Base-by-base conservation (phyloP, 2,797 vertebrate species). In the Potorous gilbertii region DNA sequence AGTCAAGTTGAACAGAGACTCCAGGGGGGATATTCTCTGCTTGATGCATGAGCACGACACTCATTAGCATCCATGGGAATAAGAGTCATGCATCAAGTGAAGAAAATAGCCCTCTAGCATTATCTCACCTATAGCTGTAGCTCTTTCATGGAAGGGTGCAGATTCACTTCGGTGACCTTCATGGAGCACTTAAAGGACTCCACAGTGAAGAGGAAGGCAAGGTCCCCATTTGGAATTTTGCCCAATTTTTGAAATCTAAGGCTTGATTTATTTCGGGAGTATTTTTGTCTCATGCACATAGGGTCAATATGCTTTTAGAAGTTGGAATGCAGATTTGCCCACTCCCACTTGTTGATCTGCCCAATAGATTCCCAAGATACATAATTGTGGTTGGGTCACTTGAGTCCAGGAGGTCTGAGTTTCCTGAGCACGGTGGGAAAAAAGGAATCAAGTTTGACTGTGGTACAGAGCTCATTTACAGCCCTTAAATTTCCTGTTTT, bases 401-500 rank as follows among this genome's bases (percentile, higher is more conserved):
- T 90, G 94, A 96, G 90, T 0, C 0, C 66, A 93, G 95, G 95
- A 94, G 16, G 0, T 95, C 95, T 92, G 91, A 96, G 91, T 93
- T 97, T 98, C 95, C 96, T 93, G 90, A 96, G 92, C 62, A 55
- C 2, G 54, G 90, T 97, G 55, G 94, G 74, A 55, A 97, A 98
- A 52, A 94, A 94, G 57, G 74, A 97, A 97, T 95, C 92, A 92
- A 95, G 54, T 96, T 94, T 94, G 96, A 96, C 50, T 66, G 93
- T 95, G 93, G 95, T 89, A 59, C 92, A 97, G 93, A 97, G 94
- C 90, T 95, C 91, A 93, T 97, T 97, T 96, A 94, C 40, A 98
- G 94, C 54, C 92, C 90, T 96, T 95, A 97, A 54, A 95, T 97
- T 97, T 98, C 97, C 98, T 96, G 95, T 96, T 97, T 96, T 50